phyloP scores from a whole-genome alignment of 2,797 vertebrate genomes.

The Loriculus beryllinus region DNA sequence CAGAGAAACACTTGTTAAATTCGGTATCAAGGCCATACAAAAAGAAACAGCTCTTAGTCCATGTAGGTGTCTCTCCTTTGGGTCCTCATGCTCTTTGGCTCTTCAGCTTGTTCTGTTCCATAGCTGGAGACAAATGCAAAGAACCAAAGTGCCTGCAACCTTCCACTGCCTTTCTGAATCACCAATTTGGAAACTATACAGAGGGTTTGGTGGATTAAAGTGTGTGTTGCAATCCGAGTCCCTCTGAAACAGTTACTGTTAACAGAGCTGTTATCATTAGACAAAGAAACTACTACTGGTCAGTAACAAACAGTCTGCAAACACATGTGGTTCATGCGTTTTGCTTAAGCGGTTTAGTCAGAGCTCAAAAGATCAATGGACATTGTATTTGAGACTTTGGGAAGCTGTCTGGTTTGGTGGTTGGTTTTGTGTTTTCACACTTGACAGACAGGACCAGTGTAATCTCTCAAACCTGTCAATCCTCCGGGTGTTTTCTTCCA shows the following conservation, averaged over 20 bases:
- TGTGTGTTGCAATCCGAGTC: background rate
- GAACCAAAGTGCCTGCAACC: no score
- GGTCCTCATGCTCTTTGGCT: background rate
- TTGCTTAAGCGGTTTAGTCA: background rate
- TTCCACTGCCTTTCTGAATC: background rate
- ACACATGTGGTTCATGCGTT: background rate
- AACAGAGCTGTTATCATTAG: background rate
- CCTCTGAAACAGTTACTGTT: background rate
- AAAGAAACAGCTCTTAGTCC: background rate
- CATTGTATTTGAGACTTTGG: background rate
- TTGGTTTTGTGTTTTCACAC: background rate
- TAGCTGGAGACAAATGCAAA: background rate
- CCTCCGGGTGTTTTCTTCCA: conserved; percentile 88
- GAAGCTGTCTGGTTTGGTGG: background rate
- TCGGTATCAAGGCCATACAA: background rate
- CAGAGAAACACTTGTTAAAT: background rate
- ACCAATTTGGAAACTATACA: background rate
- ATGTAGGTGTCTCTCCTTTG: background rate
- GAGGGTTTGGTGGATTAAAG: background rate
- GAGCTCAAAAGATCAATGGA: background rate
- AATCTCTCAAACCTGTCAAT: conserved; percentile 82
- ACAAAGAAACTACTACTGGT: background rate
- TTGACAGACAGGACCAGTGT: background rate
- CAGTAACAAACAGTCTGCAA: background rate
- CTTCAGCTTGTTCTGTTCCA: background rate